A percentile compares a stretch with the other conserved stretches of the same genome.
Conservation (phyloP, 2,888 invertebrate genomes). For the Embidobia sp. region DNA sequence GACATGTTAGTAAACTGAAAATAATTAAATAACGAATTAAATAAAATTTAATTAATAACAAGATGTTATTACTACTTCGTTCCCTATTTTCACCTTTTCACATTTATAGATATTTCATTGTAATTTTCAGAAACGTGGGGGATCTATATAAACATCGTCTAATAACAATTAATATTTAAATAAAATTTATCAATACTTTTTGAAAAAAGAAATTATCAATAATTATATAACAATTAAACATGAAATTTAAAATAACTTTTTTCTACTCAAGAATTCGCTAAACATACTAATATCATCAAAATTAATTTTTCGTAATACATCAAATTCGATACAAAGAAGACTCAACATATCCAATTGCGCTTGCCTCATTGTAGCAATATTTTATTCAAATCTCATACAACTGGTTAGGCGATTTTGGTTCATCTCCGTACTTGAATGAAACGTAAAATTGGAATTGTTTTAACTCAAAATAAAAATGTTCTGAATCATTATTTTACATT, state of each 20-base stretch:
- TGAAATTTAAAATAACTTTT: slow-evolving; percentile 9
- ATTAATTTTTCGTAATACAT: slow-evolving; percentile 12
- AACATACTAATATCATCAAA: slow-evolving; percentile 18
- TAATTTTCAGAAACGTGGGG: no score
- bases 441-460: slow-evolving; percentile 28
- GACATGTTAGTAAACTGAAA: no score
- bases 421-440: not conserved
- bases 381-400: slow-evolving; percentile 10
- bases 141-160: no score
- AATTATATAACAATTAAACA: no score
- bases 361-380: slow-evolving; percentile 13
- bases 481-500: slow-evolving; percentile 11
- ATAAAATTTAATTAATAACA: no score
- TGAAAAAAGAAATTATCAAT: no score
- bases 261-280: slow-evolving; percentile 1
- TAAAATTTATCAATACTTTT: no score
- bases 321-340: slow-evolving; percentile 32
- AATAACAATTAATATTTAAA: no score
- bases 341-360: slow-evolving; percentile 14
- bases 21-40: no score
- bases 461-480: slow-evolving; percentile 15
- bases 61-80: no score
- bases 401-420: not conserved
- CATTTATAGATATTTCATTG: no score
- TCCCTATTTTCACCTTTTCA: no score